These are phyloP conservation scores for Nomada goodeniana DNA, from an alignment of 2,888 invertebrate genomes.

Conservation along the genomic window DNA sequence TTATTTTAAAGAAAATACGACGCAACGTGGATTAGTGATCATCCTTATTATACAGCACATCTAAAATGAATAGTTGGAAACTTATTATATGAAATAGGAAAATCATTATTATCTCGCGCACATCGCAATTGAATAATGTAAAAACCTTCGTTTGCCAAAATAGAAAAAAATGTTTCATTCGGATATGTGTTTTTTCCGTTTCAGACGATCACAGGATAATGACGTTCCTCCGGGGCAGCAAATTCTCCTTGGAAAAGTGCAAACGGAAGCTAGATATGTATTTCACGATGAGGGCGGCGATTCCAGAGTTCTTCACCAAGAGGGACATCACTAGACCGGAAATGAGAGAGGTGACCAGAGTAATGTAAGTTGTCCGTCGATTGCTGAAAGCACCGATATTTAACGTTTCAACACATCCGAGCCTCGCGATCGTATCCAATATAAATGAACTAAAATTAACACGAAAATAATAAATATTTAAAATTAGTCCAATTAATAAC, in stretches of 20 bases:
- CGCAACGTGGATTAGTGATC: no score
- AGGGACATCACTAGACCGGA: constrained; percentile 91
- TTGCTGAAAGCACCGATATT: no score
- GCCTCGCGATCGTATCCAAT: not conserved
- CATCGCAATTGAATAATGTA: not conserved
- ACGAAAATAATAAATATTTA: no score
- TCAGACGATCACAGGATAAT: constrained; percentile 91
- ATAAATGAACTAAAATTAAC: not conserved
- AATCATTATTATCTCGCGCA: no score
- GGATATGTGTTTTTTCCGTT: not conserved
- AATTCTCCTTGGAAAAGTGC: constrained; percentile 94
- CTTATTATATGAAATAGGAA: no score
- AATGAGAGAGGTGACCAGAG: constrained; percentile 88
- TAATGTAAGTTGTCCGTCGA: constrained; percentile 86
- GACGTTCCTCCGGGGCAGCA: constrained; percentile 93
- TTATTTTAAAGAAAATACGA: no score
- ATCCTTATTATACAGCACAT: no score
- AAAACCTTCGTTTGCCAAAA: not conserved
- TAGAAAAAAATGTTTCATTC: not conserved
- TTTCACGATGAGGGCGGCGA: constrained; percentile 93
- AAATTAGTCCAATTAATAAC: no score
- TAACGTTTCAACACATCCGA: no score
- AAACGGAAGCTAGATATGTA: constrained; percentile 95
- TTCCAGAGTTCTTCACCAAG: constrained; percentile 93
- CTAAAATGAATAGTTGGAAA: no score